Percentiles rank a stretch among this genome's conserved stretches.
These are phyloP conservation scores for Mimas tiliae DNA, from an alignment of 2,888 invertebrate species.

Conservation along the genomic window DNA sequence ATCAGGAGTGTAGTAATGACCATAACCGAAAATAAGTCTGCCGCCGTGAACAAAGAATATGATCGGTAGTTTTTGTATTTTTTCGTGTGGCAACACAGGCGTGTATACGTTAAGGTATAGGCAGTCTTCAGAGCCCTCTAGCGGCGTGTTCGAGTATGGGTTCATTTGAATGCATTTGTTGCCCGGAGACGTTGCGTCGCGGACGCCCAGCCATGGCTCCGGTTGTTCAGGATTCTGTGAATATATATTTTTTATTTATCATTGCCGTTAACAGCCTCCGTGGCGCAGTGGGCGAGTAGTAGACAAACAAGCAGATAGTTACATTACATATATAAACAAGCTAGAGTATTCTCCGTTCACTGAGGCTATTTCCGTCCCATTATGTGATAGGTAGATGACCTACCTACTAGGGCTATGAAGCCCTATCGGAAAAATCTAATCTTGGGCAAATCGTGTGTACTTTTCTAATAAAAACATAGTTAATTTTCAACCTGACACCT, in stretches of 20 bases:
- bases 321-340: no score
- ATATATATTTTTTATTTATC: background rate
- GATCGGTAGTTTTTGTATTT: slow-evolving; percentile 71
- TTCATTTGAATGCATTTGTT: slow-evolving; percentile 74
- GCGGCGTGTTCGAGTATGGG: slow-evolving; percentile 59
- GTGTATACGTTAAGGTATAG: slow-evolving; percentile 88
- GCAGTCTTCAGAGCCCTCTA: slow-evolving; percentile 87
- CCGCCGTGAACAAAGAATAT: slow-evolving; percentile 85
- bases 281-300: no score
- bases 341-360: no score
- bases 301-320: no score
- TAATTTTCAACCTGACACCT: no score
- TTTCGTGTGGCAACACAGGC: slow-evolving; percentile 76
- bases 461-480: no score
- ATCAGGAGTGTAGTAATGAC: slow-evolving; percentile 75
- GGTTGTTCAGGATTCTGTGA: slow-evolving; percentile 65
- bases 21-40: slow-evolving; percentile 80
- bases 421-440: no score
- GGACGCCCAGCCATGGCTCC: slow-evolving; percentile 61
- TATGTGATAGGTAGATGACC: no score
- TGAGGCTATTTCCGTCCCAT: no score
- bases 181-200: slow-evolving; percentile 71
- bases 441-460: no score
- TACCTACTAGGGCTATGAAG: no score
- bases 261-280: no score